Evolutionary conservation across 2,888 invertebrate species (phyloP).

Genomic region (Drosophila paramelanica): DNA sequence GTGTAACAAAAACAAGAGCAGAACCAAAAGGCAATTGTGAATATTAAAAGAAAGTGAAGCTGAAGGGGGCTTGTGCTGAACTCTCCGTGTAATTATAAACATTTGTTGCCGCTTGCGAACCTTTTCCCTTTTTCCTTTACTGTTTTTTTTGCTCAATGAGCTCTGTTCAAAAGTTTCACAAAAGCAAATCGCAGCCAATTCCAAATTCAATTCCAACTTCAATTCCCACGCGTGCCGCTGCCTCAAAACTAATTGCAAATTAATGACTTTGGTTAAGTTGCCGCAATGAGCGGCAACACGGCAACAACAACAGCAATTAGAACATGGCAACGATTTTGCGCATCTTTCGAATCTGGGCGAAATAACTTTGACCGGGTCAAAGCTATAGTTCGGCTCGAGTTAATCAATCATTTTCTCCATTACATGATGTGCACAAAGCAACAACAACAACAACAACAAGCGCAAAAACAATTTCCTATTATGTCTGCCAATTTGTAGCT

Average conservation of each 20-base stretch:
- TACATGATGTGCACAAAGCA: slow-evolving; percentile 57
- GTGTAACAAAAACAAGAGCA: slow-evolving; percentile 17
- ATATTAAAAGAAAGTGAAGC: slow-evolving; percentile 59
- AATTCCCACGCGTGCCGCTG: slow-evolving; percentile 74
- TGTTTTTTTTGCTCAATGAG: slow-evolving; percentile 1
- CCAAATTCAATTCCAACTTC: slow-evolving; percentile 51
- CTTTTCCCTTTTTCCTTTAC: slow-evolving; percentile 5
- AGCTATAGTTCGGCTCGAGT: slow-evolving; percentile 29
- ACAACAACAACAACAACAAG: slow-evolving; percentile 11
- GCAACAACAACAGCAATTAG: slow-evolving; percentile 45
- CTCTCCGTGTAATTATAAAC: slow-evolving; percentile 50
- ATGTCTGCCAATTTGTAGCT: slow-evolving; percentile 65
- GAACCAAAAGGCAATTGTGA: slow-evolving; percentile 53
- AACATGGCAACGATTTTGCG: slow-evolving; percentile 56
- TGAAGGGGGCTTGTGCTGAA: slow-evolving; percentile 4
- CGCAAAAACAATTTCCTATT: slow-evolving; percentile 48
- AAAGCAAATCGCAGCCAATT: slow-evolving; percentile 60
- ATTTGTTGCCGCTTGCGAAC: slow-evolving; percentile 35
- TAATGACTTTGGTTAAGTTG: slow-evolving; percentile 72
- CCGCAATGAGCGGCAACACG: slow-evolving; percentile 39
- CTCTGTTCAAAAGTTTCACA: slow-evolving; percentile 38
- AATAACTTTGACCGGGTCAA: slow-evolving; percentile 24
- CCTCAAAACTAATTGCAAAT: slow-evolving; percentile 78
- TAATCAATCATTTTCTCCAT: slow-evolving; percentile 77
- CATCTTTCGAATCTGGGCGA: slow-evolving; percentile 43